phyloP scores from a whole-genome alignment of 2,888 invertebrate genomes.

The Pandemis cinnamomeana region DNA sequence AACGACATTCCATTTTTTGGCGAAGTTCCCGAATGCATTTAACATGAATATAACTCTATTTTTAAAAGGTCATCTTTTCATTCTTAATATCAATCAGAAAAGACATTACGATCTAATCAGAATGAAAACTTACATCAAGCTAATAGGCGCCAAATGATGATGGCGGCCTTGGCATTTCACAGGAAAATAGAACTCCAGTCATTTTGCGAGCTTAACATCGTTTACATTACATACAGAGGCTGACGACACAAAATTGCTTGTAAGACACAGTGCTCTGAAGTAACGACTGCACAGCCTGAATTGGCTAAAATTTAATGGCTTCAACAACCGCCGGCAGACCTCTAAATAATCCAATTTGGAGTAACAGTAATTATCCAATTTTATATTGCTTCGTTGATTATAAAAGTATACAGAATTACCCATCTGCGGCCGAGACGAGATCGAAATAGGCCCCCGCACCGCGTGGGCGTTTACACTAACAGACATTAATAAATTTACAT shows the following conservation, averaged over 20 bases:
- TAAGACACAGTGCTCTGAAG: background rate
- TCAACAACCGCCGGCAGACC: constrained; percentile 1
- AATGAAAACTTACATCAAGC: constrained; percentile 15
- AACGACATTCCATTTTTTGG: background rate
- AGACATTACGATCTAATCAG: constrained; percentile 15
- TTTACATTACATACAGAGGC: background rate
- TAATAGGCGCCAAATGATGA: constrained; percentile 24
- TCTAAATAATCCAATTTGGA: background rate
- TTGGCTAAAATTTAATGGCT: background rate
- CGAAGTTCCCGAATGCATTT: background rate
- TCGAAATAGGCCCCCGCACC: constrained; percentile 15
- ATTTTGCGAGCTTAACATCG: background rate
- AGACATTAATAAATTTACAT: constrained; percentile 38
- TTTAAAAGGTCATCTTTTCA: background rate
- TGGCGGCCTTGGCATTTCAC: constrained; percentile 37
- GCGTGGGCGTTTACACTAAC: constrained; percentile 27
- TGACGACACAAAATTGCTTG: background rate
- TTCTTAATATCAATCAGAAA: background rate
- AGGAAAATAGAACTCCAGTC: constrained; percentile 11
- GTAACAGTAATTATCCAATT: background rate
- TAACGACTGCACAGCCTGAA: background rate
- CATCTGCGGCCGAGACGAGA: constrained; percentile 12
- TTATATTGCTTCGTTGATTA: constrained; percentile 17
- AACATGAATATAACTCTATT: background rate
- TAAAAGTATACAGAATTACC: constrained; percentile 1